Conservation (phyloP, 2,113 vertebrate species). For the Trogon melanurus region DNA sequence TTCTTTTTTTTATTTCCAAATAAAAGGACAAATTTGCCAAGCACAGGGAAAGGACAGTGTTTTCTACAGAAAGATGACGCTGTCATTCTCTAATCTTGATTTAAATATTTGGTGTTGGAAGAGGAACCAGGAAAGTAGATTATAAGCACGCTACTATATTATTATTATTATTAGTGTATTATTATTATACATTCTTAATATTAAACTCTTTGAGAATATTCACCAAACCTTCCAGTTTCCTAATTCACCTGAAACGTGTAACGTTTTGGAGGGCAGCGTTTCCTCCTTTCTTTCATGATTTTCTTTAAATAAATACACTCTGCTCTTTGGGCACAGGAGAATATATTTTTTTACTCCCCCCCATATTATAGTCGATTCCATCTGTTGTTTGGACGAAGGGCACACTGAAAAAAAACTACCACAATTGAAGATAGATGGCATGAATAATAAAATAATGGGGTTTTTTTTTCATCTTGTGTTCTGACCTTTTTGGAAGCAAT, state of each 20-base stretch:
- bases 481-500: slow-evolving; percentile 43
- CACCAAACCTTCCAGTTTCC: neutral
- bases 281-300: neutral
- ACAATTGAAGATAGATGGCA: neutral
- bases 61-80: neutral
- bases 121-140: neutral
- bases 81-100: neutral
- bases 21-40: neutral
- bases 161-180: neutral
- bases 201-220: neutral
- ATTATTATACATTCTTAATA: neutral
- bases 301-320: neutral
- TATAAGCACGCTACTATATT: neutral
- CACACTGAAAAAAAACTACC: neutral
- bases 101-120: neutral
- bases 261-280: neutral
- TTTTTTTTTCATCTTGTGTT: slow-evolving; percentile 4
- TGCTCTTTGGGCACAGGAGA: neutral
- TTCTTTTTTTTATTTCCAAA: neutral
- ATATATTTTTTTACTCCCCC: neutral
- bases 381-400: neutral
- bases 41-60: neutral
- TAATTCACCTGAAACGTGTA: neutral
- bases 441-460: slow-evolving; percentile 21
- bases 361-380: neutral